Base-by-base conservation (phyloP, 2,797 vertebrate species). In the Galaxias olidus region DNA sequence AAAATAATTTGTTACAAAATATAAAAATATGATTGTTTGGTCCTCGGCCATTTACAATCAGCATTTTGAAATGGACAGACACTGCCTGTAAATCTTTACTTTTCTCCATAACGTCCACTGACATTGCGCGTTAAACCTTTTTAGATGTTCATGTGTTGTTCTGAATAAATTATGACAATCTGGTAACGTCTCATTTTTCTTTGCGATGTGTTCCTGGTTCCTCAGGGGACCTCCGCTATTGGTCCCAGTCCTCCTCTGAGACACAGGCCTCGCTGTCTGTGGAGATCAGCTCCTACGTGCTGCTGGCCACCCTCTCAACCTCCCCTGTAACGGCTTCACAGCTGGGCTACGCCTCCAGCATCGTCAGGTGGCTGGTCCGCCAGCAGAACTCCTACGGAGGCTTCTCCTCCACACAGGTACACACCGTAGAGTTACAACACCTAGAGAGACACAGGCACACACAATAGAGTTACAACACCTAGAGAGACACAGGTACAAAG, bases 361-460 rank as follows among this genome's bases (percentile, higher is more conserved):
- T 94, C 17, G 86, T 94, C 48, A 84, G 75, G 50, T 94, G 94
- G 94, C 81, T 98, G 59, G 69, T 88, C 47, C 76, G 78, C 8
- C 90, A 94, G 55, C 92, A 91, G 83, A 95, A 94, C 69, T 62
- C 87, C 0, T 90, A 89, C 0, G 94, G 95, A 1, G 94, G 93
- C 43, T 96, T 95, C 84, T 89, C 89, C n/a, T 96, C 94, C 57
- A 95, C 91, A 56, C 95, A 96, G 93, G 95, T 95, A 87, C 47
- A 9, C 1, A 12, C 19, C 40, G 51, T 4, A 45, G 9, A 8
- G 47, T 1, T n/a, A 6, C 0, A 50, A 9, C 50, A 15, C 30
- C 30, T 30, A 30, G 30, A 30, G 30, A 30, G 30, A 30, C 6
- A 30, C 30, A 30, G 30, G 6, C 6, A 30, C 30, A 30, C 30